These are phyloP conservation scores for Emys orbicularis DNA, from an alignment of 2,797 vertebrate genomes.

Conservation along the genomic window DNA sequence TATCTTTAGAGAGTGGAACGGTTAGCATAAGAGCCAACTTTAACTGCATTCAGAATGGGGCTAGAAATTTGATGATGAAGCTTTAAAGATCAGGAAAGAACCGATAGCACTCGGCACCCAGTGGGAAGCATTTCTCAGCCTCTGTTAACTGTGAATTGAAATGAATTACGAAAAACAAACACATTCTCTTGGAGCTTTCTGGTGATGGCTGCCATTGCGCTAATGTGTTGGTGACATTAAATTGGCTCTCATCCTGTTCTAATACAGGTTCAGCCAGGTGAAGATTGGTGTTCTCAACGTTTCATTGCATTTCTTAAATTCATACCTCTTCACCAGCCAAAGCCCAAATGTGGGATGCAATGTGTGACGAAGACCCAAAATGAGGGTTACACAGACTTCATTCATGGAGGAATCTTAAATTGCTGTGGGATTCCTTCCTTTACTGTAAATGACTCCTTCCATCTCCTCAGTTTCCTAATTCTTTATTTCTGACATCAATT, in stretches of 20 bases:
- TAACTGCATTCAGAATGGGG: background rate
- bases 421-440: background rate
- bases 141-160: background rate
- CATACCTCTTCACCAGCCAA: background rate
- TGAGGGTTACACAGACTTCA: background rate
- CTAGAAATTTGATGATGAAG: background rate
- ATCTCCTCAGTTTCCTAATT: background rate
- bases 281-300: background rate
- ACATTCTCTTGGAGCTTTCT: background rate
- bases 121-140: background rate
- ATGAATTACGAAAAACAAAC: background rate
- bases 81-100: background rate
- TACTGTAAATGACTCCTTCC: background rate
- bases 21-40: background rate
- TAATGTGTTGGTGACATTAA: background rate
- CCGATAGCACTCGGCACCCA: accelerated
- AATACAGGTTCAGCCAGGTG: background rate
- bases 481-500: background rate
- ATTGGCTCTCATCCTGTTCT: background rate
- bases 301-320: background rate
- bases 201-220: background rate
- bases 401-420: background rate
- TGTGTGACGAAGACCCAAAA: background rate
- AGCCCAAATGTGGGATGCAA: background rate
- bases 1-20: background rate